A percentile compares a stretch with the other conserved stretches of the same genome.
phyloP scores from a whole-genome alignment of 2,888 invertebrate genomes.

The Thalpophila matura region DNA sequence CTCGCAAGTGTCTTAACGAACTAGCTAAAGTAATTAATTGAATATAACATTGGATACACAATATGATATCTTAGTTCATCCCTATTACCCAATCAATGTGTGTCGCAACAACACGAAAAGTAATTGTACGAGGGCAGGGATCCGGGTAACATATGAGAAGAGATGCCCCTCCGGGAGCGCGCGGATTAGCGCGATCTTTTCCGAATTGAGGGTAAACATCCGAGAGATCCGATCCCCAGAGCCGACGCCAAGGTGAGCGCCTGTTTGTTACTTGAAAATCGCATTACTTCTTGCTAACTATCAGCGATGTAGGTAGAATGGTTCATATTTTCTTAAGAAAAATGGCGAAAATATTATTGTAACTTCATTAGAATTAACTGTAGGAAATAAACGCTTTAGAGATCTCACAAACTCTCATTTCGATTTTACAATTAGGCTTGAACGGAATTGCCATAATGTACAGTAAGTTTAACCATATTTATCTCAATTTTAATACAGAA shows the following conservation, averaged over 20 bases:
- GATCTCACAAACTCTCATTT: background rate
- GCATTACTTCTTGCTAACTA: slow-evolving; percentile 68
- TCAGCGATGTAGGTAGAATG: slow-evolving; percentile 4
- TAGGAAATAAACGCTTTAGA: background rate
- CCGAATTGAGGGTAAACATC: slow-evolving; percentile 86
- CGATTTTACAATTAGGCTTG: background rate
- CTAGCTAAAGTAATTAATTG: slow-evolving; percentile 10
- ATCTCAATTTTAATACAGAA: too few species aligned
- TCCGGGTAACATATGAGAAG: slow-evolving; percentile 75
- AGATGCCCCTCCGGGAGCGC: slow-evolving; percentile 73
- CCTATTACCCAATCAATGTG: slow-evolving; percentile 44
- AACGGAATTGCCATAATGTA: background rate
- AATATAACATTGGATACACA: slow-evolving; percentile 9
- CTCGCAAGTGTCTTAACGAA: background rate
- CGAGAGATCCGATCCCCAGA: slow-evolving; percentile 74
- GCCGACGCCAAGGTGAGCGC: slow-evolving; percentile 74
- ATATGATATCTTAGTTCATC: slow-evolving; percentile 11
- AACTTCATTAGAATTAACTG: too few species aligned
- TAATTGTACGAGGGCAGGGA: slow-evolving; percentile 64
- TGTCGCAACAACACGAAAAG: slow-evolving; percentile 58
- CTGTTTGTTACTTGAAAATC: slow-evolving; percentile 77
- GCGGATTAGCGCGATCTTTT: slow-evolving; percentile 85
- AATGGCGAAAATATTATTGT: too few species aligned
- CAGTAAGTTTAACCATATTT: too few species aligned
- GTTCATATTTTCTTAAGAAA: too few species aligned